These are phyloP conservation scores for Caenorhabditis uteleia DNA, from an alignment of 2,888 invertebrate genomes.

Conservation along the genomic window DNA sequence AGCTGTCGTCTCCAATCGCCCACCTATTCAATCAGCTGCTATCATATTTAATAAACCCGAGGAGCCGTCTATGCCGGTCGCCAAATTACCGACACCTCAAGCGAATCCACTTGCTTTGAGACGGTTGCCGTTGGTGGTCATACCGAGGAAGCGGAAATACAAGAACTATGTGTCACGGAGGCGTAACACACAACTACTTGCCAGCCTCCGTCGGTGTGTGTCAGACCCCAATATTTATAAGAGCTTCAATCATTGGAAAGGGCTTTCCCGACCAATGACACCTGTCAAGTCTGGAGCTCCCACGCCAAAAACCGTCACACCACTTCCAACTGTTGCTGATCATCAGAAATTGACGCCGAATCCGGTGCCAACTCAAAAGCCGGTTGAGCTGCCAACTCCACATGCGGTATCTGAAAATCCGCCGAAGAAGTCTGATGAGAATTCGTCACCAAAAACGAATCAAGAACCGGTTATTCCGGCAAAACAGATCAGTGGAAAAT, in stretches of 20 bases:
- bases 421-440: background rate
- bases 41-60: conserved; percentile 29
- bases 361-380: conserved; percentile 24
- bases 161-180: conserved; percentile 67
- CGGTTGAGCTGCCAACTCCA: conserved; percentile 26
- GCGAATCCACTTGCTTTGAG: conserved; percentile 44
- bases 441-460: background rate
- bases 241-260: conserved; percentile 64
- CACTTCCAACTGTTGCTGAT: conserved; percentile 7
- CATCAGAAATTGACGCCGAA: conserved; percentile 29
- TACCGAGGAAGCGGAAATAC: conserved; percentile 65
- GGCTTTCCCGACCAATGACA: conserved; percentile 44
- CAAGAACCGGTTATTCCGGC: background rate
- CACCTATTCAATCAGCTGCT: conserved; percentile 49
- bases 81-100: conserved; percentile 4
- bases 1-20: conserved; percentile 53
- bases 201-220: conserved; percentile 57
- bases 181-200: conserved; percentile 60
- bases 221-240: conserved; percentile 66
- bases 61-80: conserved; percentile 2
- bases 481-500: conserved; percentile 47
- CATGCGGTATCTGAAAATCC: conserved; percentile 30
- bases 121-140: conserved; percentile 65
- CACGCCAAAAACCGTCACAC: conserved; percentile 25
- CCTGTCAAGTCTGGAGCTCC: conserved; percentile 29